A percentile compares a stretch with the other conserved stretches of the same genome.
Evolutionary conservation across 1,140 invertebrate genomes (phyloP).

Genomic region (Calosoma granatense): DNA sequence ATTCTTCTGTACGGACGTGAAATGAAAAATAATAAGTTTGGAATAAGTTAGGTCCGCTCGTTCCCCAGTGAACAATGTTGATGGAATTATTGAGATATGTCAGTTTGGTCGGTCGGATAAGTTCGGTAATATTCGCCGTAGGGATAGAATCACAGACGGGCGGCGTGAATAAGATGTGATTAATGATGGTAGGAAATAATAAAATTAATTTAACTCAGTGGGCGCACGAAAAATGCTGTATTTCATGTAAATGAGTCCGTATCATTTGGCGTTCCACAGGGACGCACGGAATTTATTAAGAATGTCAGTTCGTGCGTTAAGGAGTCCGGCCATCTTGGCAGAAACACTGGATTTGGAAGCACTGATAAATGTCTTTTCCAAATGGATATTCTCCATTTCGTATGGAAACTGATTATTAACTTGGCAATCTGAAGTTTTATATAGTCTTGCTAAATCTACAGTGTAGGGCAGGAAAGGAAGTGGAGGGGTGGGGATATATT

Average conservation of each 20-base stretch:
- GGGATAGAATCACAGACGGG: neutral
- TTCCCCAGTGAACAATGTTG: too few species aligned
- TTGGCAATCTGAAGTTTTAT: too few species aligned
- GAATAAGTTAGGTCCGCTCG: too few species aligned
- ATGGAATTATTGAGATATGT: too few species aligned
- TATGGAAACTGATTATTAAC: too few species aligned
- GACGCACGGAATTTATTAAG: neutral
- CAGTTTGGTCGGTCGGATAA: neutral
- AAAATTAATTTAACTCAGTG: slow-evolving; percentile 3
- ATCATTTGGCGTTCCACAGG: slow-evolving; percentile 1
- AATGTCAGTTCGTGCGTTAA: neutral
- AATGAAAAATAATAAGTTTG: too few species aligned
- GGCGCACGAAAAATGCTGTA: neutral
- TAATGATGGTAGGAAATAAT: neutral
- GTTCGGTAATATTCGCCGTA: neutral
- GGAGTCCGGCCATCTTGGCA: neutral
- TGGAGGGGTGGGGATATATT: too few species aligned
- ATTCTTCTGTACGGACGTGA: neutral
- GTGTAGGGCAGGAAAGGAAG: too few species aligned
- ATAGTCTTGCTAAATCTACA: too few species aligned
- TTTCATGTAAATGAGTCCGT: slow-evolving; percentile 6
- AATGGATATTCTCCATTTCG: too few species aligned
- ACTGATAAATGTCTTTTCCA: too few species aligned
- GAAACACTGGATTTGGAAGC: neutral
- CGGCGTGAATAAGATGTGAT: neutral